Percentiles rank a stretch among this genome's conserved stretches.
Evolutionary conservation across 2,888 invertebrate genomes (phyloP).

Genomic region (Danaus chrysippus): DNA sequence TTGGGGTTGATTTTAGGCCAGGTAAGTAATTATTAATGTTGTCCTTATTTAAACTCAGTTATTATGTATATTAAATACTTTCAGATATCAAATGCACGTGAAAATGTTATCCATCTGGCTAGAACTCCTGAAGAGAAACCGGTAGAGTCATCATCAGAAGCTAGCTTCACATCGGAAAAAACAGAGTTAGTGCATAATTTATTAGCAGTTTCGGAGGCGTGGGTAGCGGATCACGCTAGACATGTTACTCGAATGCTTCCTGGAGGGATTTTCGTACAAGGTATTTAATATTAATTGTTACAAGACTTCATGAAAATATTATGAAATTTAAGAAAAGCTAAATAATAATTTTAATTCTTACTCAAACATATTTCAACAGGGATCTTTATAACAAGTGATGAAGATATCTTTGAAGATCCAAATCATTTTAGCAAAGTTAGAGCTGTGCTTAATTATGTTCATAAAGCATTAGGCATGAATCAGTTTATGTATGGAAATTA

Average conservation of each 20-base stretch:
- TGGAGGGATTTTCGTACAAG: constrained; percentile 92
- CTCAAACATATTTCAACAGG: constrained; percentile 52
- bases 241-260: constrained; percentile 94
- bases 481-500: constrained; percentile 81
- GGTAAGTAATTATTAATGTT: constrained; percentile 66
- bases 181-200: constrained; percentile 67
- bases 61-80: constrained; percentile 33
- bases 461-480: constrained; percentile 77
- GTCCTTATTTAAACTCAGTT: neutral
- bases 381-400: constrained; percentile 85
- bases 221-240: constrained; percentile 89
- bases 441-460: constrained; percentile 76
- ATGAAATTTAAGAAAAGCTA: neutral
- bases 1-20: constrained; percentile 90
- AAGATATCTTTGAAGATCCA: constrained; percentile 80
- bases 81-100: constrained; percentile 82
- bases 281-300: constrained; percentile 47
- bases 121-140: constrained; percentile 83
- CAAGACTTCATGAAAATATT: neutral
- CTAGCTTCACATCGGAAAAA: constrained; percentile 52
- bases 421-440: constrained; percentile 79
- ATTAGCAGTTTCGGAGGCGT: constrained; percentile 81
- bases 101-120: constrained; percentile 88
- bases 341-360: constrained; percentile 31
- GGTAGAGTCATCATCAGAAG: constrained; percentile 51